phyloP scores from a whole-genome alignment of 2,113 vertebrate species.

The Odocoileus hemionus region DNA sequence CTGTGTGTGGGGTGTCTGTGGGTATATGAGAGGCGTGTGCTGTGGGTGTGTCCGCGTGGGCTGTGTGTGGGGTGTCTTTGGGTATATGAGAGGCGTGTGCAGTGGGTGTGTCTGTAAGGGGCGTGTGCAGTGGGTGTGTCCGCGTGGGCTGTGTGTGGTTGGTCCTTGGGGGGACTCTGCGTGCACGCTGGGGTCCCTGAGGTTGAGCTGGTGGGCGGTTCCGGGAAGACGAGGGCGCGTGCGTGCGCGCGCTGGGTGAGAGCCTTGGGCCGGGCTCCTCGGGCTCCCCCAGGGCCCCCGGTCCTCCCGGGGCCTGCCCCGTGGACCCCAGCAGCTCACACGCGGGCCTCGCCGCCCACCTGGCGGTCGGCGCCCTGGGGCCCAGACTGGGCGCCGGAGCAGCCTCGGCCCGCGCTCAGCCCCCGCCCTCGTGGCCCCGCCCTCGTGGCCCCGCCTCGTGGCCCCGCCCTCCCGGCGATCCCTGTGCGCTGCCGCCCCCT shows the following conservation, averaged over 20 bases:
- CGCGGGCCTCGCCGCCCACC: neutral
- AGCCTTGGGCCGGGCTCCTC: neutral
- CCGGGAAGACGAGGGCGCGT: neutral
- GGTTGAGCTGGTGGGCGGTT: neutral
- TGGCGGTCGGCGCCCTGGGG: accelerated
- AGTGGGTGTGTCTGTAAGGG: too few relatives aligned
- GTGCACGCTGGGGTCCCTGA: too few relatives aligned
- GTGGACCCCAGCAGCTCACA: neutral
- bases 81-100: too few relatives aligned
- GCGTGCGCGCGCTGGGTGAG: too few relatives aligned
- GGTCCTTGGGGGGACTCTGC: neutral
- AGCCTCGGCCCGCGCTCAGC: accelerated
- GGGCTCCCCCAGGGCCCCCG: neutral
- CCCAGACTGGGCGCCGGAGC: neutral
- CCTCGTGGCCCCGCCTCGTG: accelerated
- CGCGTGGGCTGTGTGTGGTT: accelerated
- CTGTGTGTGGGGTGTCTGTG: too few relatives aligned
- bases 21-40: too few relatives aligned
- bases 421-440: accelerated
- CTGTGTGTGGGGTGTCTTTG: too few relatives aligned
- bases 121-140: accelerated
- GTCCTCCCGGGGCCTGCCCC: neutral
- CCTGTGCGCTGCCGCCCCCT: neutral
- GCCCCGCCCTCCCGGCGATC: accelerated
- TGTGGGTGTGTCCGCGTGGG: too few relatives aligned